A percentile compares a stretch with the other conserved stretches of the same genome.
These are phyloP conservation scores for Ochotona princeps DNA, from an alignment of 2,113 vertebrate genomes.

Conservation along the genomic window DNA sequence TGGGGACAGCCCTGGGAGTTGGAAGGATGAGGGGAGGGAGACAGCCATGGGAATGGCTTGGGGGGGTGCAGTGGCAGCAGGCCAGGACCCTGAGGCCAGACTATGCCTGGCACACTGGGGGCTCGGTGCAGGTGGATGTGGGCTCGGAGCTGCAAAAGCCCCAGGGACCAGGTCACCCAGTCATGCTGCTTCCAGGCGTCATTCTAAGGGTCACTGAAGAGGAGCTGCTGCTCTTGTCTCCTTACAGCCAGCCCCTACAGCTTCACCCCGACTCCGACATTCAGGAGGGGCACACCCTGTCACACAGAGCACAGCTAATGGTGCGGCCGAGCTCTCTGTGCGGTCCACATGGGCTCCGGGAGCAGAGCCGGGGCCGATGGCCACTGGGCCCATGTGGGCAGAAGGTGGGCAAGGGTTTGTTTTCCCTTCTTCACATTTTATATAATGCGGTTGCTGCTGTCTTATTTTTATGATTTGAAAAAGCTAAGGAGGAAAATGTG, in stretches of 20 bases:
- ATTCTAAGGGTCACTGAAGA: neutral
- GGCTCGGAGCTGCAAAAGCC: neutral
- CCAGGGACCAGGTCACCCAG: neutral
- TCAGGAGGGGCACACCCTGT: accelerated
- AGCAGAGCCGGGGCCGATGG: too few species aligned
- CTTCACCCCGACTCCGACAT: accelerated
- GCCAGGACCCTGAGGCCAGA: neutral
- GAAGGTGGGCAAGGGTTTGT: neutral
- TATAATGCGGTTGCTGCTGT: slow-evolving; percentile 44
- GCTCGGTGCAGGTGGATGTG: too few species aligned
- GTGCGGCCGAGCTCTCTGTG: too few species aligned
- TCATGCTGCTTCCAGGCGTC: neutral
- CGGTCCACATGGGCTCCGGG: too few species aligned
- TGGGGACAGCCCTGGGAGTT: neutral
- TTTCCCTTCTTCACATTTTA: slow-evolving; percentile 54
- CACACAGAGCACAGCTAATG: accelerated
- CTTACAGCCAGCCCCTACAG: accelerated
- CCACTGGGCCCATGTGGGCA: accelerated
- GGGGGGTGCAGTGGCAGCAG: accelerated
- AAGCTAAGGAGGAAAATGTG: neutral
- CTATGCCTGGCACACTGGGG: neutral
- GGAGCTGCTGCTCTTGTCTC: neutral
- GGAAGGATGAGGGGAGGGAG: neutral
- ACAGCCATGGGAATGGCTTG: accelerated
- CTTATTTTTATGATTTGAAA: slow-evolving; percentile 69